phyloP scores from a whole-genome alignment of 1,140 invertebrate species.

The Apis laboriosa region DNA sequence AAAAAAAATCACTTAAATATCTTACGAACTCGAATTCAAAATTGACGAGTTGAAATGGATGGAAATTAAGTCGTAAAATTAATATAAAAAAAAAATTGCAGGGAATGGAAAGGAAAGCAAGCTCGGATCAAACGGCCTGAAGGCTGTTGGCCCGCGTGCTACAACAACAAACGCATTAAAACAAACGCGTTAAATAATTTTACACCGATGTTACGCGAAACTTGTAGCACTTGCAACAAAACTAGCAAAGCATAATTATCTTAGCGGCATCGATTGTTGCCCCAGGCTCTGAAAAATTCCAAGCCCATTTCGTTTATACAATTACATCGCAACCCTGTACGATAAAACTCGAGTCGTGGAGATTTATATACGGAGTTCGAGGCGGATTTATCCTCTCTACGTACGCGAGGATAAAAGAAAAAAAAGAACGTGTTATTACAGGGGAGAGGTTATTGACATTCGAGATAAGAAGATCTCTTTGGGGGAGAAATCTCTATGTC shows the following conservation, averaged over 20 bases:
- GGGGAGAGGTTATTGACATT: background rate
- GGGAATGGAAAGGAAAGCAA: too few relatives aligned
- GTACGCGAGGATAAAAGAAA: background rate
- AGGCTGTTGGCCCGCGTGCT: background rate
- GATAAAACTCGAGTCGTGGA: background rate
- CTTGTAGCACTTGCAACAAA: background rate
- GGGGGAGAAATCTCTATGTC: too few relatives aligned
- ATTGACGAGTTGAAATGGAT: background rate
- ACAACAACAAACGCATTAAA: background rate
- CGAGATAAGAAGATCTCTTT: background rate
- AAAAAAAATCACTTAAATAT: too few relatives aligned
- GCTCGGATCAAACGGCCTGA: background rate
- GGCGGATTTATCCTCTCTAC: fast-evolving
- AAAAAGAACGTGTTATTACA: too few relatives aligned
- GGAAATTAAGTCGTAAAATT: conserved; percentile 7
- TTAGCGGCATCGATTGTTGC: too few relatives aligned
- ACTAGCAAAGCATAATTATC: conserved; percentile 4
- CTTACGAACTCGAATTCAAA: too few relatives aligned
- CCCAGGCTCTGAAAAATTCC: background rate
- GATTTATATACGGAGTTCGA: background rate
- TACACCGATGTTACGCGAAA: background rate
- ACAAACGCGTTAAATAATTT: background rate
- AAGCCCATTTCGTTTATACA: background rate
- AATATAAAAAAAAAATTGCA: too few relatives aligned
- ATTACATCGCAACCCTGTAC: background rate